Percentiles rank a stretch among this genome's conserved stretches.
phyloP scores from a whole-genome alignment of 1,140 invertebrate species.

The Brachystomella parvula region DNA sequence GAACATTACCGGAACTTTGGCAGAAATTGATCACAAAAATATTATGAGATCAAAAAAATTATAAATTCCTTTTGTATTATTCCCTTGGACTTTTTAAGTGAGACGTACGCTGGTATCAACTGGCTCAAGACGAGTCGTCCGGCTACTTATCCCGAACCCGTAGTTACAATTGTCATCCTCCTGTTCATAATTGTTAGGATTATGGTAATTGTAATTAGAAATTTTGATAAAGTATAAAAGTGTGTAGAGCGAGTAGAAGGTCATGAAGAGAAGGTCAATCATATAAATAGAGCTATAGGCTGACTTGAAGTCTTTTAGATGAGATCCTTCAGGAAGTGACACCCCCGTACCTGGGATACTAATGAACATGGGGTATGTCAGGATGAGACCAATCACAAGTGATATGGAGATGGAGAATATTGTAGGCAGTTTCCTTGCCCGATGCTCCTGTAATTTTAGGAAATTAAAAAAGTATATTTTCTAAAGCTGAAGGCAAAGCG shows the following conservation, averaged over 20 bases:
- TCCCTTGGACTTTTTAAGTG: neutral
- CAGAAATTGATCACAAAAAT: no score
- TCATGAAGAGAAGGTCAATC: neutral
- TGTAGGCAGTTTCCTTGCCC: neutral
- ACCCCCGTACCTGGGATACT: neutral
- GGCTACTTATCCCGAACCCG: neutral
- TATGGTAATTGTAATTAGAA: neutral
- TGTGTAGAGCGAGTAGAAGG: constrained; percentile 2
- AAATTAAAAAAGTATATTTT: no score
- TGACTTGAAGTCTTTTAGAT: neutral
- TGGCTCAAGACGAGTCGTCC: neutral
- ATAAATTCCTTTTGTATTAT: no score
- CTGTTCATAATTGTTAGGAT: neutral
- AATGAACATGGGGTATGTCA: constrained; percentile 3
- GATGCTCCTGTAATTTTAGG: neutral
- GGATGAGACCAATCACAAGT: neutral
- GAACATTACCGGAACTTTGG: no score
- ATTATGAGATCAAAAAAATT: no score
- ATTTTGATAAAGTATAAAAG: neutral
- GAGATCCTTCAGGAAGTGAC: neutral
- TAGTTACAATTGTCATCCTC: neutral
- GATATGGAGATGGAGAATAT: constrained; percentile 3
- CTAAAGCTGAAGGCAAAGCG: neutral
- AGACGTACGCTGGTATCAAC: neutral
- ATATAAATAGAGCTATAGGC: neutral